Conservation (phyloP, 2,113 vertebrate genomes). For the Archilochus colubris region DNA sequence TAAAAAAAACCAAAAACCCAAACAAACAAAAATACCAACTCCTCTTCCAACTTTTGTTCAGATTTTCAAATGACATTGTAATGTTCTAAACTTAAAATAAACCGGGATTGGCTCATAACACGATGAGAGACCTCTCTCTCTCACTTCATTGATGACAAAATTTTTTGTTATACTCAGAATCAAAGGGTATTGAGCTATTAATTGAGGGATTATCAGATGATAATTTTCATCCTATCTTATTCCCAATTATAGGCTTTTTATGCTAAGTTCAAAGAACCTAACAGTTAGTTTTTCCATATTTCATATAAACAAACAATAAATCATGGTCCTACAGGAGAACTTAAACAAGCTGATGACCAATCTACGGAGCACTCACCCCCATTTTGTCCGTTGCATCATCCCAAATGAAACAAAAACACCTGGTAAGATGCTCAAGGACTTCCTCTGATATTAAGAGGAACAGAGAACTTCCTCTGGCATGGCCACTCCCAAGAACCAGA, state of each 20-base stretch:
- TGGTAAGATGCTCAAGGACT: background rate
- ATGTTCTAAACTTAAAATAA: background rate
- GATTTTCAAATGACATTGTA: background rate
- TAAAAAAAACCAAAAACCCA: background rate
- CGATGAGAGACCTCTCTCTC: background rate
- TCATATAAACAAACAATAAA: background rate
- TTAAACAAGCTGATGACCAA: constrained; percentile 5
- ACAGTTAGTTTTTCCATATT: background rate
- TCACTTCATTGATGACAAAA: no score
- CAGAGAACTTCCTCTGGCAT: background rate
- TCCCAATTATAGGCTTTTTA: background rate
- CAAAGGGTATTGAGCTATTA: accelerated
- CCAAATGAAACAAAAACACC: constrained; percentile 19
- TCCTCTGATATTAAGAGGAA: background rate
- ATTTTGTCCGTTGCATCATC: constrained; percentile 6
- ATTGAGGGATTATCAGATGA: background rate
- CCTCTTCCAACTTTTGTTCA: no score
- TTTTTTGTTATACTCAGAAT: background rate
- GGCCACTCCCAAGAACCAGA: background rate
- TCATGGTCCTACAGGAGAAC: constrained; percentile 4
- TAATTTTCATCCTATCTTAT: background rate
- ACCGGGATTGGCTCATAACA: background rate
- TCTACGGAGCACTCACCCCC: background rate
- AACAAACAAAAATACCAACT: no score
- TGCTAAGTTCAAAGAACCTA: background rate